These are phyloP conservation scores for Phrynocephalus versicolor DNA, from an alignment of 2,113 vertebrate species.

Conservation along the genomic window DNA sequence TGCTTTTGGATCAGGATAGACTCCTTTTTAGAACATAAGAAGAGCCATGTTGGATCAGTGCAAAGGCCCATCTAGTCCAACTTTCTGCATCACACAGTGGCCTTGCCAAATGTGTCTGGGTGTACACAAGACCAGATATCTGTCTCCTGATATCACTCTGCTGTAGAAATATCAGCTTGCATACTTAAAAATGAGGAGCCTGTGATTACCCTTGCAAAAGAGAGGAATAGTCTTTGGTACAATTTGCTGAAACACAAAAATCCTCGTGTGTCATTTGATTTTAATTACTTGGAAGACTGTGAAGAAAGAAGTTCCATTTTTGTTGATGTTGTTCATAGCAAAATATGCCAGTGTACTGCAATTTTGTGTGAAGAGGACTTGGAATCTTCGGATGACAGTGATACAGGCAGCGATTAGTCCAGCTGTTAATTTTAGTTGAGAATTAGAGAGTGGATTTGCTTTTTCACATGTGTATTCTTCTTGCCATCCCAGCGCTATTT, in stretches of 20 bases:
- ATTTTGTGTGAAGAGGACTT: conserved; percentile 27
- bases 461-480: background rate
- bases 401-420: conserved; percentile 65
- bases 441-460: background rate
- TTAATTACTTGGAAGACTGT: conserved; percentile 74
- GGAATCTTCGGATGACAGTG: conserved; percentile 26
- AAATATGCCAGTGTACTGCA: background rate
- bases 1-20: no score
- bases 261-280: conserved; percentile 73
- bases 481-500: background rate
- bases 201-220: conserved; percentile 69
- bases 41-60: no score
- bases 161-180: conserved; percentile 64
- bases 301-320: conserved; percentile 64
- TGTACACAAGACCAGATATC: no score
- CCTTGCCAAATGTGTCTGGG: no score
- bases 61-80: no score
- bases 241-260: conserved; percentile 72
- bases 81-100: no score
- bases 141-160: no score
- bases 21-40: no score
- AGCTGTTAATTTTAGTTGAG: background rate
- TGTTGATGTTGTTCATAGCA: conserved; percentile 38
- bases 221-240: conserved; percentile 60
- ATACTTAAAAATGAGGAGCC: conserved; percentile 59